Percentiles rank a stretch among this genome's conserved stretches.
phyloP scores from a whole-genome alignment of 2,113 vertebrate species.

The Apeltes quadracus region DNA sequence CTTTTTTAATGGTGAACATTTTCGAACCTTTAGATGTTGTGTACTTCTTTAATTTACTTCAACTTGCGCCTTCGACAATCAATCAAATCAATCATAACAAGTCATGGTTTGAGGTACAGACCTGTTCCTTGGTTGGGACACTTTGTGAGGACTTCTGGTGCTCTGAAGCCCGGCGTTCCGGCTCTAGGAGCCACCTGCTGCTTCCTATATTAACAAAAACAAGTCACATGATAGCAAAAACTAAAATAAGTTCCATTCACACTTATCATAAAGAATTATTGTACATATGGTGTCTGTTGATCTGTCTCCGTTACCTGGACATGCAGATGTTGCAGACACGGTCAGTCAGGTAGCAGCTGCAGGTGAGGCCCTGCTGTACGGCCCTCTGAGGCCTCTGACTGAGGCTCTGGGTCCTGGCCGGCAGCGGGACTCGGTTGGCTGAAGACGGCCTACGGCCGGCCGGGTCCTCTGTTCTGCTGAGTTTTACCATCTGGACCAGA shows the following conservation, averaged over 20 bases:
- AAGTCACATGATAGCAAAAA: not conserved
- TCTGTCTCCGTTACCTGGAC: slow-evolving; percentile 83
- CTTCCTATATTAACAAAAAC: slow-evolving; percentile 73
- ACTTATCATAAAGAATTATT: not conserved
- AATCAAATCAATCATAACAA: not conserved
- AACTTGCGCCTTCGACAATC: not conserved
- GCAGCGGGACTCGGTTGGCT: slow-evolving; percentile 76
- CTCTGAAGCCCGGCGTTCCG: slow-evolving; percentile 96
- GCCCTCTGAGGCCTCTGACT: slow-evolving; percentile 78
- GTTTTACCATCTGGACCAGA: slow-evolving; percentile 81
- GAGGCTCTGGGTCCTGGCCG: slow-evolving; percentile 72
- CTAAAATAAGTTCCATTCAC: not conserved
- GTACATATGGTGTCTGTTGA: not conserved
- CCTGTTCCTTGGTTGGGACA: slow-evolving; percentile 95
- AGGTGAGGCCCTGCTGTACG: slow-evolving; percentile 79
- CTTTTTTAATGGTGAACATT: no score
- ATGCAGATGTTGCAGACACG: slow-evolving; percentile 94
- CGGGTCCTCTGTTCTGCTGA: slow-evolving; percentile 79
- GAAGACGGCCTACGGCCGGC: slow-evolving; percentile 77
- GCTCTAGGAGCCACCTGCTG: slow-evolving; percentile 94
- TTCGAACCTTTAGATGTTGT: no score
- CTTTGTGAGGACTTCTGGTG: slow-evolving; percentile 94
- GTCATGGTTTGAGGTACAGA: slow-evolving; percentile 49
- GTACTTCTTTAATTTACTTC: not conserved
- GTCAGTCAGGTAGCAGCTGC: slow-evolving; percentile 89